Percentiles rank a stretch among this genome's conserved stretches.
These are phyloP conservation scores for Poeciliopsis presidionis DNA, from an alignment of 2,797 vertebrate species.

Conservation along the genomic window DNA sequence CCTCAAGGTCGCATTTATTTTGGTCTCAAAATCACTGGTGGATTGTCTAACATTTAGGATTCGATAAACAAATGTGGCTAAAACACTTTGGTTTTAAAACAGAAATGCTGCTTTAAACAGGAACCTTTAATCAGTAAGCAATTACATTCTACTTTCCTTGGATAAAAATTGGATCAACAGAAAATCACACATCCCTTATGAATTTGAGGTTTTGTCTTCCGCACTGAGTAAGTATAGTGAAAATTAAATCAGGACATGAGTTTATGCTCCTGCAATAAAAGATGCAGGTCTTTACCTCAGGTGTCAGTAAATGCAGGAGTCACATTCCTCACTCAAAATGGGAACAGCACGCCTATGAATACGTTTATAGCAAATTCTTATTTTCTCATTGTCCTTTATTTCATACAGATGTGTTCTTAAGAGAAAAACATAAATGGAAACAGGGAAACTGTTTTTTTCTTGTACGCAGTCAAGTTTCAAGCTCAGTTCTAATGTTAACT, in stretches of 20 bases:
- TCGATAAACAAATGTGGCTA: neutral
- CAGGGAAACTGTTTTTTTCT: neutral
- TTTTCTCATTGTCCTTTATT: neutral
- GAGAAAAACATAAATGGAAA: neutral
- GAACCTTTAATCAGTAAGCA: neutral
- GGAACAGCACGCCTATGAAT: constrained; percentile 52
- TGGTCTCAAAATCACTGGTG: neutral
- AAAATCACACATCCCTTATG: neutral
- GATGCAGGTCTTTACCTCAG: neutral
- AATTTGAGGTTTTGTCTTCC: neutral
- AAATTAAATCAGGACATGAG: neutral
- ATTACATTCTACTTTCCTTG: neutral
- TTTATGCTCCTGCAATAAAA: neutral
- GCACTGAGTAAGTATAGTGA: neutral
- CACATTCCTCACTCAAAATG: neutral
- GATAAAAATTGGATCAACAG: neutral
- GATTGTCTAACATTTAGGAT: neutral
- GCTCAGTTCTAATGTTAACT: neutral
- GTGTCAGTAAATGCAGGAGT: neutral
- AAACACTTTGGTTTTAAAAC: neutral
- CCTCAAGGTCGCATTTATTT: neutral
- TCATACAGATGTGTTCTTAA: neutral
- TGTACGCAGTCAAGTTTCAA: neutral
- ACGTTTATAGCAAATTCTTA: constrained; percentile 44
- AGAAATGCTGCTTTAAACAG: neutral